Conservation (phyloP, 2,797 vertebrate genomes). For the Epinephelus coioides region DNA sequence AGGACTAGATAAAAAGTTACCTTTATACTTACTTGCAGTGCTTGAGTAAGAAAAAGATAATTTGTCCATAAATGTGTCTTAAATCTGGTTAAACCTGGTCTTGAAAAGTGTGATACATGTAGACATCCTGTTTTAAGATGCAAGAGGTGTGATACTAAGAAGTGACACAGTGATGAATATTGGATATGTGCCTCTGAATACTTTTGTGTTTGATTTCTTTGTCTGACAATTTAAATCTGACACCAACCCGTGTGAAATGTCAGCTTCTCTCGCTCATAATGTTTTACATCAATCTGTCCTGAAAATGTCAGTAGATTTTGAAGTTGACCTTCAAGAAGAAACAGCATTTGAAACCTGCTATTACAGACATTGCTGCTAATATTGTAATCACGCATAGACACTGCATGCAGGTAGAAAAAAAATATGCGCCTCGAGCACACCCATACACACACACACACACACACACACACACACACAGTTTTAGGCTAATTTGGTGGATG, state of each 20-base stretch:
- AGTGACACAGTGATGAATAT: slow-evolving; percentile 14
- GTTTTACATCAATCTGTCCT: slow-evolving; percentile 58
- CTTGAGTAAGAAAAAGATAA: too few relatives aligned
- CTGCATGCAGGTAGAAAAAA: slow-evolving; percentile 13
- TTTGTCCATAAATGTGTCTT: too few relatives aligned
- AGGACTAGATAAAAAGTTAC: too few relatives aligned
- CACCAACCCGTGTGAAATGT: slow-evolving; percentile 63
- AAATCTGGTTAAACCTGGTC: too few relatives aligned
- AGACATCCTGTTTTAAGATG: not conserved
- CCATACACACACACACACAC: not conserved
- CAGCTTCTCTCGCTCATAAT: slow-evolving; percentile 50
- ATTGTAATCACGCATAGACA: slow-evolving; percentile 24
- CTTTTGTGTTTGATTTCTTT: slow-evolving; percentile 38
- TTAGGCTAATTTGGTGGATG: slow-evolving; percentile 78
- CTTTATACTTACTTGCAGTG: too few relatives aligned
- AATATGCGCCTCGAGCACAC: not conserved
- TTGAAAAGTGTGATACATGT: too few relatives aligned
- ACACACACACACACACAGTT: slow-evolving; percentile 27
- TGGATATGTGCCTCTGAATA: slow-evolving; percentile 14
- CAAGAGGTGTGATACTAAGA: slow-evolving; percentile 22
- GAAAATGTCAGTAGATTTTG: slow-evolving; percentile 78
- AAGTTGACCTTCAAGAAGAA: slow-evolving; percentile 81
- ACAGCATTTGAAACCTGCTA: slow-evolving; percentile 60
- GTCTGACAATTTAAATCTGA: slow-evolving; percentile 58
- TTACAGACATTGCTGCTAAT: slow-evolving; percentile 64